Percentiles rank a stretch among this genome's conserved stretches.
These are phyloP conservation scores for Erynnis tages DNA, from an alignment of 2,888 invertebrate species.

Conservation along the genomic window DNA sequence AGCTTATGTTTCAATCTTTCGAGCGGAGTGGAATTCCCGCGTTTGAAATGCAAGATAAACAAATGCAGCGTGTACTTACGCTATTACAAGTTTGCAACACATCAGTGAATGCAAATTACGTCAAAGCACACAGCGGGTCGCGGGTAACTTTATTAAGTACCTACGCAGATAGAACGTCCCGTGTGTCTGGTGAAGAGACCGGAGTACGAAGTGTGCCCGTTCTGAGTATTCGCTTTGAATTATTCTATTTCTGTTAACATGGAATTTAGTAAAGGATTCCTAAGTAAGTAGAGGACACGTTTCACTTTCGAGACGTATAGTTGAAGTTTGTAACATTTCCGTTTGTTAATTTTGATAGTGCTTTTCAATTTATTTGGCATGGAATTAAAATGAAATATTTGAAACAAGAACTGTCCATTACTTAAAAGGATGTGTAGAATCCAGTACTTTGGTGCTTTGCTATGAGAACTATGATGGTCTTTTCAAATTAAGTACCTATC, in stretches of 20 bases:
- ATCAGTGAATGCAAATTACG: slow-evolving; percentile 53
- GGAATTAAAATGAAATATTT: too few relatives aligned
- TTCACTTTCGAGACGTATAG: too few relatives aligned
- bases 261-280: slow-evolving; percentile 39
- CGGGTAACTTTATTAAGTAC: slow-evolving; percentile 42
- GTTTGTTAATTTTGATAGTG: too few relatives aligned
- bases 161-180: slow-evolving; percentile 30
- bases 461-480: too few relatives aligned
- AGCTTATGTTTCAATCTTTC: slow-evolving; percentile 15
- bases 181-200: slow-evolving; percentile 42
- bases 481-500: too few relatives aligned
- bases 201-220: slow-evolving; percentile 37
- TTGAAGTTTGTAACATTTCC: too few relatives aligned
- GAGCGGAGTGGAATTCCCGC: slow-evolving; percentile 1
- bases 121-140: slow-evolving; percentile 43
- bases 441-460: too few relatives aligned
- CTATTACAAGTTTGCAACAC: slow-evolving; percentile 38
- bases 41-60: slow-evolving; percentile 11
- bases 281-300: slow-evolving; percentile 21
- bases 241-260: slow-evolving; percentile 38
- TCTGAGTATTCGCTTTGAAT: slow-evolving; percentile 40
- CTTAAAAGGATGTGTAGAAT: too few relatives aligned
- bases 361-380: too few relatives aligned
- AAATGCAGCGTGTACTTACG: slow-evolving; percentile 18
- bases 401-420: too few relatives aligned